Evolutionary conservation across 2,888 invertebrate genomes (phyloP).

Genomic region (Thecocarcelia acutangulata): DNA sequence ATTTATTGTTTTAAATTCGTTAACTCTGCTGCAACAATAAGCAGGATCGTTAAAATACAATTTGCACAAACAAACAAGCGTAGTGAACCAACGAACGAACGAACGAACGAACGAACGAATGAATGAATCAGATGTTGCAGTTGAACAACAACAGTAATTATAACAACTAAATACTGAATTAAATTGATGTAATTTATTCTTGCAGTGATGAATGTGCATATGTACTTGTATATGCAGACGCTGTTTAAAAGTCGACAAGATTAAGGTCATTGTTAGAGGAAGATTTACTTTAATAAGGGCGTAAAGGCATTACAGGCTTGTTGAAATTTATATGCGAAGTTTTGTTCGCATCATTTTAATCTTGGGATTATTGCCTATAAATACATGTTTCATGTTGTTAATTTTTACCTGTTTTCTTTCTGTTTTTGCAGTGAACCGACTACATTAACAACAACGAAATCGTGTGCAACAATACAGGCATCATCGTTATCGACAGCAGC

Average conservation of each 20-base stretch:
- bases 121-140: slow-evolving; percentile 23
- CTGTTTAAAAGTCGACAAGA: slow-evolving; percentile 1
- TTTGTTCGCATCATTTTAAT: slow-evolving; percentile 57
- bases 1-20: slow-evolving; percentile 34
- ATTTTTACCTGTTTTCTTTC: slow-evolving; percentile 28
- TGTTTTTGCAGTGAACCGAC: slow-evolving; percentile 58
- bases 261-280: slow-evolving; percentile 33
- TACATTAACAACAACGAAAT: slow-evolving; percentile 47
- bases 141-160: slow-evolving; percentile 29
- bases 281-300: slow-evolving; percentile 59
- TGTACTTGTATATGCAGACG: too few relatives aligned
- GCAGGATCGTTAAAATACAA: slow-evolving; percentile 66
- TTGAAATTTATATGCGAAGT: slow-evolving; percentile 67
- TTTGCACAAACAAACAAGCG: slow-evolving; percentile 54
- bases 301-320: slow-evolving; percentile 36
- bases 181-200: slow-evolving; percentile 64
- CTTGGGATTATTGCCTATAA: slow-evolving; percentile 40
- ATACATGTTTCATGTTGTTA: slow-evolving; percentile 31
- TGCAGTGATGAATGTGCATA: slow-evolving; percentile 17
- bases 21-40: slow-evolving; percentile 33
- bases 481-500: slow-evolving; percentile 46
- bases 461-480: slow-evolving; percentile 36
- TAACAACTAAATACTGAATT: slow-evolving; percentile 59
- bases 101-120: slow-evolving; percentile 23
- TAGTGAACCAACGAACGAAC: slow-evolving; percentile 30